A percentile compares a stretch with the other conserved stretches of the same genome.
These are phyloP conservation scores for Herpetotheres cachinnans DNA, from an alignment of 2,113 vertebrate species.

Conservation along the genomic window DNA sequence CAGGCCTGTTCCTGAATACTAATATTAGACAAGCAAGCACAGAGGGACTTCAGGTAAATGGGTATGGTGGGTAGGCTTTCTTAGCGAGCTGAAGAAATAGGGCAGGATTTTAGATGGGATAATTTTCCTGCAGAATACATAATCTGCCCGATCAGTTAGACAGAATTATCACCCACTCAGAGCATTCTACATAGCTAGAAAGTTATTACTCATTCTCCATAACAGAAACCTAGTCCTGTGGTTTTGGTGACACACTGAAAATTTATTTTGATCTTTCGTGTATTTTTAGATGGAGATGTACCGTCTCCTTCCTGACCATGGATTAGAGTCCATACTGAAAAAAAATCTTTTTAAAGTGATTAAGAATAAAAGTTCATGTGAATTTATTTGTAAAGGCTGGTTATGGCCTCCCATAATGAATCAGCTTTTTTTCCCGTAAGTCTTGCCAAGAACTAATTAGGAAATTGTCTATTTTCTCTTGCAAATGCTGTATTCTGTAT, in stretches of 20 bases:
- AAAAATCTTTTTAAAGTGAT: neutral
- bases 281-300: neutral
- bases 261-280: neutral
- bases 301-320: neutral
- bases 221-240: constrained; percentile 10
- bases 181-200: neutral
- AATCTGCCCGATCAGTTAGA: neutral
- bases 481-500: rapidly evolving
- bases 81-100: neutral
- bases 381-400: neutral
- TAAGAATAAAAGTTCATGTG: neutral
- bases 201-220: constrained; percentile 13
- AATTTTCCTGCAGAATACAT: neutral
- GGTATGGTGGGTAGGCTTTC: neutral
- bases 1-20: neutral
- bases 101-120: neutral
- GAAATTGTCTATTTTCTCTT: neutral
- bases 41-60: neutral
- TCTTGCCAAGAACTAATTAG: neutral
- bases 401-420: neutral
- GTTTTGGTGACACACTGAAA: neutral
- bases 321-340: neutral
- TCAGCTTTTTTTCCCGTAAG: neutral
- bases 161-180: neutral
- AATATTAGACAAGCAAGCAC: neutral